Conservation (phyloP, 1,140 invertebrate species). For the Patella vulgata region DNA sequence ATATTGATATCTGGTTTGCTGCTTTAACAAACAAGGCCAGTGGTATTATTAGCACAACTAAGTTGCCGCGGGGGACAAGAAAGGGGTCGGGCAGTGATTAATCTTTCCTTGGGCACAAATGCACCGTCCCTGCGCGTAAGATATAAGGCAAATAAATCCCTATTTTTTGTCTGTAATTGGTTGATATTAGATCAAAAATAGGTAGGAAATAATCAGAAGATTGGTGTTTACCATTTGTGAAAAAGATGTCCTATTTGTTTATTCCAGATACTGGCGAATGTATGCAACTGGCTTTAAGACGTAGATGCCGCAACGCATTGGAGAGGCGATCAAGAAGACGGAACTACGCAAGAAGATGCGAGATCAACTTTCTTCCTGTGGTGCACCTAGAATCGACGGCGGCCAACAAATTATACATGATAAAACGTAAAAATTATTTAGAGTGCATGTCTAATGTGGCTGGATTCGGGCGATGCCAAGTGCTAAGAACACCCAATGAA, state of each 20-base stretch:
- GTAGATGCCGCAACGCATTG: constrained; percentile 63
- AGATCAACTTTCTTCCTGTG: constrained; percentile 68
- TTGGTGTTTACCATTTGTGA: too few relatives aligned
- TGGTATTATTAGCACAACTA: too few relatives aligned
- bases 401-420: constrained; percentile 18
- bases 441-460: constrained; percentile 58
- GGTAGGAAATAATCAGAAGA: too few relatives aligned
- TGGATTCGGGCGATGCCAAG: constrained; percentile 67
- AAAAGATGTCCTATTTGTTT: constrained; percentile 15
- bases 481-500: constrained; percentile 61
- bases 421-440: constrained; percentile 50
- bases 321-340: constrained; percentile 45
- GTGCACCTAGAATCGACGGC: constrained; percentile 47
- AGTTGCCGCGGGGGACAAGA: too few relatives aligned
- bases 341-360: constrained; percentile 64
- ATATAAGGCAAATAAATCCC: too few relatives aligned
- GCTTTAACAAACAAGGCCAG: too few relatives aligned
- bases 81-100: too few relatives aligned
- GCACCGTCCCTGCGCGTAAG: too few relatives aligned
- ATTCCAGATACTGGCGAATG: constrained; percentile 59
- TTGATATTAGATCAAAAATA: too few relatives aligned
- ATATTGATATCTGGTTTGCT: too few relatives aligned
- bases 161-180: too few relatives aligned
- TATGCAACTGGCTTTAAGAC: constrained; percentile 60
- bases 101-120: too few relatives aligned